A percentile compares a stretch with the other conserved stretches of the same genome.
These are phyloP conservation scores for Gymnoscopelus braueri DNA, from an alignment of 2,797 vertebrate species.

Conservation along the genomic window DNA sequence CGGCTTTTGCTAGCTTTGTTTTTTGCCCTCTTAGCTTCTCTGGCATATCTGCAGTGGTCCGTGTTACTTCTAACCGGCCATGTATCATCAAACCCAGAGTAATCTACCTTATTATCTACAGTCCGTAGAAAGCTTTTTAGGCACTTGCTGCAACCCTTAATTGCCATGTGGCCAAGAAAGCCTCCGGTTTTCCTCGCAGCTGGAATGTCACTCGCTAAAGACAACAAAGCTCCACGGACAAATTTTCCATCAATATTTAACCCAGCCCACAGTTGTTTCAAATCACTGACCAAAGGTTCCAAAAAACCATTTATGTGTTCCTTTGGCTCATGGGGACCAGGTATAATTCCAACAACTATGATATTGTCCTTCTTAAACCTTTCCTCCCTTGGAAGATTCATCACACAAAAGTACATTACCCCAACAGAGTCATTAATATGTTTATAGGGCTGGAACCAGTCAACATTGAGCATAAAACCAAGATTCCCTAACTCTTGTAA, in stretches of 20 bases:
- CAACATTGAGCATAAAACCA: conserved; percentile 19
- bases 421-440: too few species aligned
- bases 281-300: conserved; percentile 4
- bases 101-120: conserved; percentile 3
- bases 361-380: conserved; percentile 12
- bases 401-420: too few species aligned
- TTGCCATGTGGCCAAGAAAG: conserved; percentile 2
- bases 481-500: not conserved
- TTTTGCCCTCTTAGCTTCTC: conserved; percentile 1
- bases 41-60: conserved; percentile 3
- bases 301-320: conserved; percentile 17
- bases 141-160: not conserved
- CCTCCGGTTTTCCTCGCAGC: not conserved
- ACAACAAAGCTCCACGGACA: not conserved
- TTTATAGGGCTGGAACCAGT: conserved; percentile 13
- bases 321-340: conserved; percentile 18
- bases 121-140: too few species aligned
- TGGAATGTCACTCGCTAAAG: not conserved
- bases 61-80: not conserved
- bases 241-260: not conserved
- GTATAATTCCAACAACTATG: conserved; percentile 13
- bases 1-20: not conserved
- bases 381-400: conserved; percentile 11
- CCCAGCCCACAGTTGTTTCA: not conserved
- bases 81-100: conserved; percentile 1